Evolutionary conservation across 1,140 invertebrate genomes (phyloP).

Genomic region (Diplogasteroides magnus): DNA sequence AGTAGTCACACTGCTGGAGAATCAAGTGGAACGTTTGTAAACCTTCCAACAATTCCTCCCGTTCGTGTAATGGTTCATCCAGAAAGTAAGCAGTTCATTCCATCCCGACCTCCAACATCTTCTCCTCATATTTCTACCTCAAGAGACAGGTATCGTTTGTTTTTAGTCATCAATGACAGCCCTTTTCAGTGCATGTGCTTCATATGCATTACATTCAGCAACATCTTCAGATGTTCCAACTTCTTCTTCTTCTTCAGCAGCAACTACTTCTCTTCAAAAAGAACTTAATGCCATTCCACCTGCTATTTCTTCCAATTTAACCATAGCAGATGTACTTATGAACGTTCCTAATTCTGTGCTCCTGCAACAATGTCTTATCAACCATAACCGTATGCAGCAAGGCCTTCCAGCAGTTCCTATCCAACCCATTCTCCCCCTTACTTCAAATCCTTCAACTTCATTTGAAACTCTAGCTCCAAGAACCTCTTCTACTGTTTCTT

Average conservation of each 20-base stretch:
- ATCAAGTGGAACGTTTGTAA: background rate
- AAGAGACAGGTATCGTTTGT: background rate
- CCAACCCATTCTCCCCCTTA: background rate
- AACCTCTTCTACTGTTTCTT: background rate
- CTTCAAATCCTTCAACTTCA: background rate
- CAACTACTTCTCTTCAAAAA: background rate
- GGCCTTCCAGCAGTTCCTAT: background rate
- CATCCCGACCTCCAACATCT: background rate
- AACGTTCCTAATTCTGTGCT: background rate
- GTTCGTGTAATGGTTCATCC: background rate
- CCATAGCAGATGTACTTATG: background rate
- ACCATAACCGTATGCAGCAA: background rate
- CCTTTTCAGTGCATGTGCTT: background rate
- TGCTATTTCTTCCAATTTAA: background rate
- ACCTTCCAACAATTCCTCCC: background rate
- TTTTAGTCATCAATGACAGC: background rate
- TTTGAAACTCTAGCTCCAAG: background rate
- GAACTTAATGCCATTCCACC: background rate
- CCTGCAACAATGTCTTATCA: background rate
- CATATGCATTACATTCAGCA: background rate
- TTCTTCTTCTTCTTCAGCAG: background rate
- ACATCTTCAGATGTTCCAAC: background rate
- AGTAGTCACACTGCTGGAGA: no score
- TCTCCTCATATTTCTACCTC: background rate
- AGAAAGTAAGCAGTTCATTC: background rate